Percentiles rank a stretch among this genome's conserved stretches.
Conservation (phyloP, 2,113 vertebrate species). For the Saimiri boliviensis region DNA sequence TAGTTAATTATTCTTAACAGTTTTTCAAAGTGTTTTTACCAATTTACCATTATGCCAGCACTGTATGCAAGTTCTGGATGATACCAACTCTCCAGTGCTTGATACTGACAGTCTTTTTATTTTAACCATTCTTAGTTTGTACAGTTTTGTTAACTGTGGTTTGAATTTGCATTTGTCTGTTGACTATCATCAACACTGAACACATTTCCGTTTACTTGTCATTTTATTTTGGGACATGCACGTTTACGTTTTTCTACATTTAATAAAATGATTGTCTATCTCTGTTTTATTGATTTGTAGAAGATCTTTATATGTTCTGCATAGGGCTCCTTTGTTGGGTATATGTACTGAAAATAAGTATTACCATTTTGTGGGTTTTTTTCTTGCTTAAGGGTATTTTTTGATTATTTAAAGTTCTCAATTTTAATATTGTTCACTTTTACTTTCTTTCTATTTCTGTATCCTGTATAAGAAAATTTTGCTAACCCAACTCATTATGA, state of each 20-base stretch:
- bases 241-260: neutral
- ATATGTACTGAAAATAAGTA: neutral
- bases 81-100: neutral
- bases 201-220: neutral
- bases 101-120: neutral
- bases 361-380: neutral
- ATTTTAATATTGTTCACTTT: neutral
- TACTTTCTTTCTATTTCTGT: neutral
- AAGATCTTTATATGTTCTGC: neutral
- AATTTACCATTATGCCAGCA: neutral
- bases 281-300: neutral
- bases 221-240: neutral
- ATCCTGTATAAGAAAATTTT: neutral
- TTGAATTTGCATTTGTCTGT: neutral
- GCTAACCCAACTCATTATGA: neutral
- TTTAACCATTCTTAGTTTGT: neutral
- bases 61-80: neutral
- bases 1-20: neutral
- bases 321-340: neutral
- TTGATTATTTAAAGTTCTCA: neutral
- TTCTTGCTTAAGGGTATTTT: neutral
- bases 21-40: neutral
- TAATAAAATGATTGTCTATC: neutral
- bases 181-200: neutral
- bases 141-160: neutral